These are phyloP conservation scores for Paradisaea rubra DNA, from an alignment of 2,113 vertebrate species.

Conservation along the genomic window DNA sequence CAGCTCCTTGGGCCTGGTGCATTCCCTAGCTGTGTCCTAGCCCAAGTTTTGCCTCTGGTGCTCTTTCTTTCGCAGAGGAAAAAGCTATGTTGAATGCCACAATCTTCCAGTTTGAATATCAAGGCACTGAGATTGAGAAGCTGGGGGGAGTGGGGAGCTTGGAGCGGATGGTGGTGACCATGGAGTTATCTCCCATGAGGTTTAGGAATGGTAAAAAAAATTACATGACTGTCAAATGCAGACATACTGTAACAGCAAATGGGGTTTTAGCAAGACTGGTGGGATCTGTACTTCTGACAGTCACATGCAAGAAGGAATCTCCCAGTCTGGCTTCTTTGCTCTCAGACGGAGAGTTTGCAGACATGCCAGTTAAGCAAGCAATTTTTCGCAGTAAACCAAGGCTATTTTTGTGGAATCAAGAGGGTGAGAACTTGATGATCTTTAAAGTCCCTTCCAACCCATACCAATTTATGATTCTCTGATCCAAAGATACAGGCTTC, in stretches of 20 bases:
- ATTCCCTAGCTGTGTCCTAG: background rate
- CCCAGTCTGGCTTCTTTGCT: background rate
- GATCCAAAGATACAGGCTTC: background rate
- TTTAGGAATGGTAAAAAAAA: background rate
- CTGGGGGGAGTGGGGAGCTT: fast-evolving
- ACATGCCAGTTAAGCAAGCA: background rate
- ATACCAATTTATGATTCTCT: background rate
- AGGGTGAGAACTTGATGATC: background rate
- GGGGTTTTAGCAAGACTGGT: background rate
- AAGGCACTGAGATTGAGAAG: background rate
- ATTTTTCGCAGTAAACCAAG: background rate
- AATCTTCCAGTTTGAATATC: background rate
- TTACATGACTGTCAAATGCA: background rate
- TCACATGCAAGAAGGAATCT: background rate
- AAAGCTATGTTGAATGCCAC: background rate
- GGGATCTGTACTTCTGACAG: background rate
- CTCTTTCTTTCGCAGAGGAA: background rate
- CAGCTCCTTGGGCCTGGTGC: background rate
- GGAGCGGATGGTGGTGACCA: background rate
- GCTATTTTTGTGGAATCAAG: background rate
- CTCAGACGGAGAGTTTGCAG: background rate
- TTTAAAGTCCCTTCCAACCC: background rate
- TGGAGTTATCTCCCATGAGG: background rate
- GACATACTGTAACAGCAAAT: background rate
- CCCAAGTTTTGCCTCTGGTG: background rate